Evolutionary conservation across 2,888 invertebrate genomes (phyloP), one percentile per base, ranked within the genome.

Genomic region (Lamellibrachia columna): DNA sequence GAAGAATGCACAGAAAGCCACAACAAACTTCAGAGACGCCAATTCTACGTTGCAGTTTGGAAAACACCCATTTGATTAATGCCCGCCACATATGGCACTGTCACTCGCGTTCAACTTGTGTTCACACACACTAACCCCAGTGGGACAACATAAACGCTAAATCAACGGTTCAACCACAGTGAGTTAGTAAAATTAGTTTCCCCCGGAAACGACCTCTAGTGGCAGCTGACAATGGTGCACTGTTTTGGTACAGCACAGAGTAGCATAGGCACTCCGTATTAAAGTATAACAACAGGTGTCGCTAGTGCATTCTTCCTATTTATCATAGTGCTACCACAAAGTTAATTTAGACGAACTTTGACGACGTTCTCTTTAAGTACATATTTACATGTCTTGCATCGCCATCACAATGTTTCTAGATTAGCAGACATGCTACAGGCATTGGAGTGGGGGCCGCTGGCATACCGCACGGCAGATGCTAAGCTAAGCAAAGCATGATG

Each of bases 251-350:
- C 3, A 75, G 75, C 75, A 11, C 2, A 6, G 6, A 15, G 75
- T 6, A 15, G 22, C 3, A n/a, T 3, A 75, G 75, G n/a, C 75
- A 75, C 22, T 22, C 75, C 75, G 6, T 75, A 75, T 75, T 75
- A n/a, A 15, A 75, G 6, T n/a, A 11, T 15, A 22, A 75, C 40
- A 75, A 75, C 75, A 75, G 3, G 2, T 15, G 75, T 15, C 75
- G 75, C 75, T 75, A 75, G 6, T 11, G 11, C 11, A 60, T 60
- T 60, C 1, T 9, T 60, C 15, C 15, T 15, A 22, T 15, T 75
- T 75, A 75, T 22, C n/a, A 75, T 60, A 75, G 75, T 22, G 75
- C 75, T 75, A 75, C 75, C 75, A 75, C 75, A 75, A 75, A 75
- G 75, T 75, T 75, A 15, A 4, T 22, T 75, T 75, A 6, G 11